phyloP scores from a whole-genome alignment of 1,140 invertebrate species.

The Ganaspis sp. region DNA sequence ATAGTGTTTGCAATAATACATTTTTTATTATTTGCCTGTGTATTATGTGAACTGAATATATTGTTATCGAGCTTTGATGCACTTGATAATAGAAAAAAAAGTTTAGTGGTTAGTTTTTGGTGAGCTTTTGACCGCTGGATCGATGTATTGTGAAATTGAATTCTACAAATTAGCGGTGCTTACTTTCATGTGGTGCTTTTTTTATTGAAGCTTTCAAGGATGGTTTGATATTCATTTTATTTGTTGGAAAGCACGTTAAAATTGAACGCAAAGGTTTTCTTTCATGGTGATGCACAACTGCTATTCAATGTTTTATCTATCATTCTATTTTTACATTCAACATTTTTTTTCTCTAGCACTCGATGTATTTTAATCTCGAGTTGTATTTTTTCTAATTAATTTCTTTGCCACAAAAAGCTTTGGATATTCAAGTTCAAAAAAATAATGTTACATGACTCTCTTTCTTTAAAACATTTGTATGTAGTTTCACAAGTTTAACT shows the following conservation, averaged over 20 bases:
- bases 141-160: conserved; percentile 21
- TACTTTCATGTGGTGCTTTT: conserved; percentile 4
- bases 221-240: not conserved
- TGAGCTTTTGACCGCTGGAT: not conserved
- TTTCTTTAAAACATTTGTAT: no score
- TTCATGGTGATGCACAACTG: not conserved
- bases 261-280: not conserved
- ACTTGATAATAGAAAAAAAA: not conserved
- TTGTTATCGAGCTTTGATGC: not conserved
- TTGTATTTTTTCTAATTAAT: no score
- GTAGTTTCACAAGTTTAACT: no score
- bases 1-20: not conserved
- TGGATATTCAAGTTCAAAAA: no score
- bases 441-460: no score
- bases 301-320: conserved; percentile 11
- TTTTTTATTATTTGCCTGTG: not conserved
- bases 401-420: no score
- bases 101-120: conserved; percentile 23
- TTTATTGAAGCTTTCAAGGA: conserved; percentile 3
- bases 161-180: conserved; percentile 20
- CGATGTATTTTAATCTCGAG: not conserved
- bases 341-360: not conserved
- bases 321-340: not conserved
- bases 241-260: conserved; percentile 1
- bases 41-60: not conserved